phyloP scores from a whole-genome alignment of 1,140 invertebrate genomes.

The Hylyphantes graminicola region DNA sequence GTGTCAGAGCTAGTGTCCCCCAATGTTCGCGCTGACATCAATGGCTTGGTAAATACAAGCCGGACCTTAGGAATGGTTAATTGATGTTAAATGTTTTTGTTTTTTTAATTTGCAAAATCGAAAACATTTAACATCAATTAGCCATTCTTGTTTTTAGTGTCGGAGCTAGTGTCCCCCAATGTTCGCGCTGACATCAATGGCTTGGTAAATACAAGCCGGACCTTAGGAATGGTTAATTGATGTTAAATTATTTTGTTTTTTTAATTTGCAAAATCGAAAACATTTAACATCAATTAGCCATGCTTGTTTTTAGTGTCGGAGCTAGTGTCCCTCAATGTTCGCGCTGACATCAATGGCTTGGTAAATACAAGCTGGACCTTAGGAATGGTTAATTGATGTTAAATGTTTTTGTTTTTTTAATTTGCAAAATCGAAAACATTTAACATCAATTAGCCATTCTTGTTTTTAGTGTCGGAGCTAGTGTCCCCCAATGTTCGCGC shows the following conservation, averaged over 20 bases:
- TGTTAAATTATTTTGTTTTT: no score
- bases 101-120: no score
- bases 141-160: slow-evolving; percentile 2
- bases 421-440: no score
- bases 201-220: slow-evolving; percentile 7
- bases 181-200: slow-evolving; percentile 14
- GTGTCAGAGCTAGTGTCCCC: slow-evolving; percentile 24
- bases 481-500: slow-evolving; percentile 20
- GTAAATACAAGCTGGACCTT: slow-evolving; percentile 11
- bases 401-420: no score
- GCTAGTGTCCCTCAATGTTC: slow-evolving; percentile 17
- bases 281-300: no score
- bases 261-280: no score
- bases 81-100: no score
- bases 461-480: slow-evolving; percentile 13
- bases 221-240: slow-evolving; percentile 16
- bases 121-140: no score
- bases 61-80: slow-evolving; percentile 26
- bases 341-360: slow-evolving; percentile 8
- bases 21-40: slow-evolving; percentile 8
- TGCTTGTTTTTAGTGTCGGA: slow-evolving; percentile 10
- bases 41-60: slow-evolving; percentile 4
- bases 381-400: no score
- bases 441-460: no score
- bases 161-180: slow-evolving; percentile 22